Conservation (phyloP, 2,888 invertebrate genomes). For the Callyntrura guangdongensis region DNA sequence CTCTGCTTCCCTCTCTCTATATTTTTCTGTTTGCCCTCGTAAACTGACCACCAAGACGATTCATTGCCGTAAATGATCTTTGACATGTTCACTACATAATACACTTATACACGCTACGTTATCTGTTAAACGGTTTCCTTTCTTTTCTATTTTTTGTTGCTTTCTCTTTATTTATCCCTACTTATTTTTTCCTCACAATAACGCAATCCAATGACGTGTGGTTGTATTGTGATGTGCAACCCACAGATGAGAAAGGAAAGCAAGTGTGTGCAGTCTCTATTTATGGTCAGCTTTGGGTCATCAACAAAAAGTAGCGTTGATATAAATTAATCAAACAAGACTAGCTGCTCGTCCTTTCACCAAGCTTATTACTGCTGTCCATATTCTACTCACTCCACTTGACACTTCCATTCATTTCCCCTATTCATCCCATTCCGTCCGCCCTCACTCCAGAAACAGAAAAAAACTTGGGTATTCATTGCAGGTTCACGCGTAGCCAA, state of each 20-base stretch:
- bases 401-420: slow-evolving; percentile 54
- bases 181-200: slow-evolving; percentile 31
- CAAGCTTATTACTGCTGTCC: slow-evolving; percentile 31
- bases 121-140: slow-evolving; percentile 50
- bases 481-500: background rate
- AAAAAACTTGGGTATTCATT: slow-evolving; percentile 16
- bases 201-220: background rate
- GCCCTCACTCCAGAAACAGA: background rate
- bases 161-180: slow-evolving; percentile 6
- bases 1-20: slow-evolving; percentile 27
- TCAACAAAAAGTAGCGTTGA: slow-evolving; percentile 75
- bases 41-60: slow-evolving; percentile 78
- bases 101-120: slow-evolving; percentile 48
- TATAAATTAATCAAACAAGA: slow-evolving; percentile 84
- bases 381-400: slow-evolving; percentile 24
- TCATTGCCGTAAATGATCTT: slow-evolving; percentile 78
- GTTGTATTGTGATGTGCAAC: slow-evolving; percentile 30
- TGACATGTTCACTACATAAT: slow-evolving; percentile 73
- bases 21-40: slow-evolving; percentile 75
- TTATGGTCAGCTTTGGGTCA: slow-evolving; percentile 50
- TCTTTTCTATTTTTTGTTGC: slow-evolving; percentile 10
- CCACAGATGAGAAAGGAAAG: background rate
- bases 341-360: slow-evolving; percentile 61
- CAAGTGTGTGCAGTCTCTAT: background rate
- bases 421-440: background rate